Conservation (phyloP, 2,113 vertebrate genomes). For the Otocyon megalotis region DNA sequence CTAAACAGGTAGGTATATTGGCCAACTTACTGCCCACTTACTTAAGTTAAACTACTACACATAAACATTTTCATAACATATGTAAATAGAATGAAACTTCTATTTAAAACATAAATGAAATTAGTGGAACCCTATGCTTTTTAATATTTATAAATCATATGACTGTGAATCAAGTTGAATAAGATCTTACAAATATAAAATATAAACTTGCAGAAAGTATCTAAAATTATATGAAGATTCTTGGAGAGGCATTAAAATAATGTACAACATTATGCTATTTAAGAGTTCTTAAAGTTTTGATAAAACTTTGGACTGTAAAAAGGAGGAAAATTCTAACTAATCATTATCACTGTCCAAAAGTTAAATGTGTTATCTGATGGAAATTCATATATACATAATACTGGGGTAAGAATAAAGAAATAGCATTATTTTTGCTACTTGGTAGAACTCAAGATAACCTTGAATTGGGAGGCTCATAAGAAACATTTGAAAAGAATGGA, state of each 20-base stretch:
- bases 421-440: background rate
- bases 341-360: background rate
- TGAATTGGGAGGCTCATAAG: conserved; percentile 6
- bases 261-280: background rate
- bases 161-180: conserved; percentile 45
- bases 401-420: background rate
- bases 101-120: conserved; percentile 68
- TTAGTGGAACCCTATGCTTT: background rate
- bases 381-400: background rate
- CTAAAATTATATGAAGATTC: conserved; percentile 8
- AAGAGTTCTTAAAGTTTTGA: background rate
- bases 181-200: conserved; percentile 47
- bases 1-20: conserved; percentile 35
- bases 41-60: conserved; percentile 53
- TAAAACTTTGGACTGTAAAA: background rate
- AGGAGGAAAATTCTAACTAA: background rate
- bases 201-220: conserved; percentile 15
- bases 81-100: conserved; percentile 19
- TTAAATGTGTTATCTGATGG: background rate
- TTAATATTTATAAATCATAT: conserved; percentile 40
- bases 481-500: conserved; percentile 39
- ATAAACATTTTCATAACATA: conserved; percentile 43
- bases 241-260: background rate
- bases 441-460: background rate
- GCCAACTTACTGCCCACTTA: background rate